Base-by-base conservation (phyloP, 2,888 invertebrate genomes). In the Caenorhabditis sp. region DNA sequence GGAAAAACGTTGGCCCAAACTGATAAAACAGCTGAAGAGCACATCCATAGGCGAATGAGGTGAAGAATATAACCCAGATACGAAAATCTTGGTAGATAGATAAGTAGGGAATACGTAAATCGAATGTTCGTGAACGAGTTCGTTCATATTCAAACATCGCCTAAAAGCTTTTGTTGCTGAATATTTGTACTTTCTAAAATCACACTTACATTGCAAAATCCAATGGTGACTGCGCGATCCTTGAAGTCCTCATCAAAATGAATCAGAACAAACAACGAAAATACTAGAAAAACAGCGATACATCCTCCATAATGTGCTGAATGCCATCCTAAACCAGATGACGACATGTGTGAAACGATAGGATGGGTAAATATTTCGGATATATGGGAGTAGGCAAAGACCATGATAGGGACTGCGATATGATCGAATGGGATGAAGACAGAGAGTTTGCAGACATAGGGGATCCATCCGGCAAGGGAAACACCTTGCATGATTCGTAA, bases 41-140 rank as follows among this genome's bases (percentile, higher is more conserved):
- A 49, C 77, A 77, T 63, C 78, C 78, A 57, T 81, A 78, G 4
- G 76, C 79, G 58, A 79, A 81, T 0, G 76, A 71, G 17, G 76
- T 76, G 56, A 81, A 66, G 56, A 81, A 76, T 21, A 67, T 75
- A 10, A 74, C 71, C 81, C 81, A 81, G 38, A 77, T 69, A 20
- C 67, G 66, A 57, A 75, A 72, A 50, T 80, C 80, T 61, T 81
- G 81, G 52, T 81, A 81, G 49, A 81, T 81, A 21, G 81, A 81
- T 0, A 81, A 58, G 50, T 80, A 81, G 10, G 81, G 81, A n/a
- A 81, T 75, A 10, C 73, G 72, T 36, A 80, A 71, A 36, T 75
- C 70, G 38, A 81, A 73, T 5, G 67, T 74, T 17, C 71, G 70
- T 14, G 81, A 81, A 59, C 78, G 74, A 0, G 76, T 70, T 21